phyloP scores from a whole-genome alignment of 2,888 invertebrate genomes.

The Prosapia bicincta region DNA sequence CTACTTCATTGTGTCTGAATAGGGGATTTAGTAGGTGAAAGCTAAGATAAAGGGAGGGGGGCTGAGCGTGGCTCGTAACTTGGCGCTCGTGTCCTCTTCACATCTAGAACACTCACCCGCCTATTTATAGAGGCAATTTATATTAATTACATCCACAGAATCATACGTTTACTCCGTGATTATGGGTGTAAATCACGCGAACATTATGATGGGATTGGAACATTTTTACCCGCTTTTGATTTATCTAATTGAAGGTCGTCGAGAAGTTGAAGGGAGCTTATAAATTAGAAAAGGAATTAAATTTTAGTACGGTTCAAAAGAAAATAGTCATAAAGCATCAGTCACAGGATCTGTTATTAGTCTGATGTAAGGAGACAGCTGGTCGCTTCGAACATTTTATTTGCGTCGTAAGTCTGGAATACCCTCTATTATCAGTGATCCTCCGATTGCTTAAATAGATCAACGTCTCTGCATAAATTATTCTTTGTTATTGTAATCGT shows the following conservation, averaged over 20 bases:
- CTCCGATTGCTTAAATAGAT: background rate
- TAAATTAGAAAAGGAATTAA: slow-evolving; percentile 2
- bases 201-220: background rate
- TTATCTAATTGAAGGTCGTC: background rate
- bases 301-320: background rate
- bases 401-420: background rate
- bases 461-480: background rate
- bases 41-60: background rate
- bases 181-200: background rate
- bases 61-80: background rate
- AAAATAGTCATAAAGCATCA: background rate
- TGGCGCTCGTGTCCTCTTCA: background rate
- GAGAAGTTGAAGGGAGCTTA: background rate
- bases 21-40: background rate
- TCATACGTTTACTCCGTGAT: background rate
- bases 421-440: background rate
- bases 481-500: no score
- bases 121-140: background rate
- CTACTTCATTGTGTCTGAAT: background rate
- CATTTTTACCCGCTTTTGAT: background rate
- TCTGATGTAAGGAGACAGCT: background rate
- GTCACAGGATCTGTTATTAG: background rate
- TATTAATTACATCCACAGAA: background rate
- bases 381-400: background rate
- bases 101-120: background rate